Base-by-base conservation (phyloP, 2,888 invertebrate species). In the Rhamnusium bicolor region DNA sequence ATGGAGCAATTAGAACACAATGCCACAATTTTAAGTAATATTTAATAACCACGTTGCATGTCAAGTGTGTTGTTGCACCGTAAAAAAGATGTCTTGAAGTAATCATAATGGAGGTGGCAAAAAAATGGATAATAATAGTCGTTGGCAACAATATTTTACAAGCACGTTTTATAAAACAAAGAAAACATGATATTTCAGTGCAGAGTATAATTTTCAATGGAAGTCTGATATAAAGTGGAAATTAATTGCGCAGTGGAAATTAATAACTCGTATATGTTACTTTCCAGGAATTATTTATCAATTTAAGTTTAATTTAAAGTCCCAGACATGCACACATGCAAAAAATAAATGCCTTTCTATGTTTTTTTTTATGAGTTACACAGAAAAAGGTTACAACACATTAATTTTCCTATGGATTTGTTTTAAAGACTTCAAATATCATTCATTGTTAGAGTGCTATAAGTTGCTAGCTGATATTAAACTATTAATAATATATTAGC, bases 21-120 rank as follows among this genome's bases (percentile, higher is more conserved):
- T 71, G 67, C 21, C 62, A 61, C 61, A 19, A 29, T 49, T 65
- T 67, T 78, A 75, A 80, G 80, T 80, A 78, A 77, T 78, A 80
- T 80, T 80, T 80, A 80, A 80, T 80, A 71, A 76, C 78, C 16
- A 62, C 60, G 73, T 80, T 78, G 80, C 80, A 75, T 79, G 79
- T 72, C 53, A 14, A 49, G 63, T 51, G 49, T 51, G 27, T 29
- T 51, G 27, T 29, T 63, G 63, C 27, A 47, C 27, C 27, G 51
- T 29, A 63, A 63, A 63, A n/a, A 63, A 27, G 47, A 63, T 49
- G 49, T 63, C 63, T 63, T 63, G 51, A 46, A 19, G 21, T 63
- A 63, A 63, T 63, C 27, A 21, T 12, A 27, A 24, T 18, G 12
- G 27, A 27, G 51, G 27, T 29, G 27, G 51, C 27, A 63, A 63